Conservation (phyloP, 2,888 invertebrate species). For the Sesia bembeciformis region DNA sequence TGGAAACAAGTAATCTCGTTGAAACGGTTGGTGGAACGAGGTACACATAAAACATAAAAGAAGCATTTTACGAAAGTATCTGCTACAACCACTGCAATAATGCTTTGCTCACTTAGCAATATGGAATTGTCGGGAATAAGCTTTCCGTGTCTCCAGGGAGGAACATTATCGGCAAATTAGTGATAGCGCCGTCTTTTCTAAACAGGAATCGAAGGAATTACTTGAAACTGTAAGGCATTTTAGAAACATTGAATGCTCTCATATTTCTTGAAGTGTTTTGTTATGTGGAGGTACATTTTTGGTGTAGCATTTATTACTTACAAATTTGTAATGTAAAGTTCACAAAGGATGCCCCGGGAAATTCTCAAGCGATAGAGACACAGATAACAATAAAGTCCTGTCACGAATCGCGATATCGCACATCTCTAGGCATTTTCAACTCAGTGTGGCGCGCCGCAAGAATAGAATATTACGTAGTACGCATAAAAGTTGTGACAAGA, state of each 20-base stretch:
- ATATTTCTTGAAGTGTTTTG: neutral
- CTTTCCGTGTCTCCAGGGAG: neutral
- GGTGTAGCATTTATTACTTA: neutral
- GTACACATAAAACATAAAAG: neutral
- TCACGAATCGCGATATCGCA: slow-evolving; percentile 20
- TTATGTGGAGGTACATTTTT: neutral
- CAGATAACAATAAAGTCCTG: slow-evolving; percentile 21
- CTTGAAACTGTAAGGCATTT: too few species aligned
- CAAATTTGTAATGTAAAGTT: neutral
- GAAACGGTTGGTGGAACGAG: neutral
- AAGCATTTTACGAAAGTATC: neutral
- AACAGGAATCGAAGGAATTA: too few species aligned
- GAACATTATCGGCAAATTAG: too few species aligned
- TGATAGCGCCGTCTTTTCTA: too few species aligned
- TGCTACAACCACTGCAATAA: neutral
- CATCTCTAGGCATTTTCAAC: slow-evolving; percentile 20
- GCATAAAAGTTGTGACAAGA: slow-evolving; percentile 25
- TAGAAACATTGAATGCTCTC: neutral
- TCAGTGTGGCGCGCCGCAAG: slow-evolving; percentile 19
- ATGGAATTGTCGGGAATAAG: neutral
- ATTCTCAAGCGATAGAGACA: slow-evolving; percentile 13
- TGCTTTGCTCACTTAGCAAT: neutral
- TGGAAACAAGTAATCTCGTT: neutral
- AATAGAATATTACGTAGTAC: slow-evolving; percentile 26
- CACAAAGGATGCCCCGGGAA: slow-evolving; percentile 15